Evolutionary conservation across 1,140 invertebrate genomes (phyloP), one percentile per base, ranked within the genome.

Genomic region (Aphis craccivora): DNA sequence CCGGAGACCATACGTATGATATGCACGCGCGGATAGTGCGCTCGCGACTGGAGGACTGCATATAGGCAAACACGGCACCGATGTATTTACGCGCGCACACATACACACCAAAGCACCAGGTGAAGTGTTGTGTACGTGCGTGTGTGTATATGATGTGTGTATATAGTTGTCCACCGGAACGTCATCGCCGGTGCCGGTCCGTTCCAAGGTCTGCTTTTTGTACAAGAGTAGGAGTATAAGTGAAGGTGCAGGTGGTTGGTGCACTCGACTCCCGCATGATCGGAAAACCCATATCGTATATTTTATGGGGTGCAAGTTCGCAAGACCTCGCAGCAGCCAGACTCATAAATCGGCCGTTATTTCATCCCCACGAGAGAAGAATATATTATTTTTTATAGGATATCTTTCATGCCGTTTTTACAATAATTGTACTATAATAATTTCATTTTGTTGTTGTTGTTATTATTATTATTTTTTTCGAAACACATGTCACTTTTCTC

Each of bases 151-250:
- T 45, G 7, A 22, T n/a, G n/a, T n/a, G n/a, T 20, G 20, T 40
- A 51, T 51, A 51, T 35, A 35, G n/a, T 88, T 40, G 88, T 89
- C 91, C 81, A 93, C 91, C 91, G 81, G 91, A 92, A 92, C 91
- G 91, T 89, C 91, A 25, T 83, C 30, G 37, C 40, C 55, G 40
- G 67, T 51, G 67, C 91, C 60, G 91, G 53, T 35, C n/a, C 67
- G 67, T 83, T 83, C 67, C 91, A 92, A 92, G 91, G 67, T 37
- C 91, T 48, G 40, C 37, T n/a, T 40, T 86, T 23, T 45, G 40
- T n/a, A 76, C 30, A n/a, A 30, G 40, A 25, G 40, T 86, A 18
- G 11, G 40, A 45, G 40, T 45, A 30, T 30, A 7, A 23, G 43
- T 1, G 43, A 30, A 43, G 84, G 84, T n/a, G 30, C 60, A 25